Evolutionary conservation across 2,113 vertebrate genomes (phyloP).

Genomic region (Apteryx owenii): DNA sequence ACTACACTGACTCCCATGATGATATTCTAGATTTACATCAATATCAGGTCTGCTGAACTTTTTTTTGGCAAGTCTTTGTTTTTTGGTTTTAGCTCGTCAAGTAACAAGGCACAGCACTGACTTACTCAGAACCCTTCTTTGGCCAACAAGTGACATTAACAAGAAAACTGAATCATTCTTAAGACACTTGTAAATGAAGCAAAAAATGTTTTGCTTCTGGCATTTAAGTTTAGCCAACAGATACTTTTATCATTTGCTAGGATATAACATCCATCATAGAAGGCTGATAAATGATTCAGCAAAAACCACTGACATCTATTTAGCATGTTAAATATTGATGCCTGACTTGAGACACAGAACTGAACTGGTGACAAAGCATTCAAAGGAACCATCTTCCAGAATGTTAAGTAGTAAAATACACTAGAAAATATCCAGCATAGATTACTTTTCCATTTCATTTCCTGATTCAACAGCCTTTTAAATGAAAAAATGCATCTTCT

Average conservation of each 20-base stretch:
- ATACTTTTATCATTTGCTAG: not conserved
- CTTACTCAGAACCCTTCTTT: not conserved
- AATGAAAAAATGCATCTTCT: conserved; percentile 68
- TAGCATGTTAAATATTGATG: not conserved
- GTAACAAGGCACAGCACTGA: not conserved
- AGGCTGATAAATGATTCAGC: not conserved
- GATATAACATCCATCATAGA: not conserved
- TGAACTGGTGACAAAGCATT: not conserved
- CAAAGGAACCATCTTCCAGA: not conserved
- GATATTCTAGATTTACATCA: not conserved
- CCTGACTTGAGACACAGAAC: not conserved
- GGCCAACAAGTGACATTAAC: not conserved
- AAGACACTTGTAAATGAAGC: not conserved
- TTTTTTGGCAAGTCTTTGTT: not conserved
- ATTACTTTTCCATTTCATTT: conserved; percentile 77
- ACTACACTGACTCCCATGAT: not conserved
- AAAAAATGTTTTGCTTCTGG: not conserved
- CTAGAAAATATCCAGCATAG: conserved; percentile 9
- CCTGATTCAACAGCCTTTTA: conserved; percentile 63
- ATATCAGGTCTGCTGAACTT: not conserved
- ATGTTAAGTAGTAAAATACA: not conserved
- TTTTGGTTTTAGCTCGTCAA: not conserved
- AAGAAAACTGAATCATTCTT: not conserved
- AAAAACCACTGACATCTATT: not conserved
- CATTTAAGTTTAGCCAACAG: not conserved